Evolutionary conservation across 2,888 invertebrate genomes (phyloP).

Genomic region (Acronicta leporina): DNA sequence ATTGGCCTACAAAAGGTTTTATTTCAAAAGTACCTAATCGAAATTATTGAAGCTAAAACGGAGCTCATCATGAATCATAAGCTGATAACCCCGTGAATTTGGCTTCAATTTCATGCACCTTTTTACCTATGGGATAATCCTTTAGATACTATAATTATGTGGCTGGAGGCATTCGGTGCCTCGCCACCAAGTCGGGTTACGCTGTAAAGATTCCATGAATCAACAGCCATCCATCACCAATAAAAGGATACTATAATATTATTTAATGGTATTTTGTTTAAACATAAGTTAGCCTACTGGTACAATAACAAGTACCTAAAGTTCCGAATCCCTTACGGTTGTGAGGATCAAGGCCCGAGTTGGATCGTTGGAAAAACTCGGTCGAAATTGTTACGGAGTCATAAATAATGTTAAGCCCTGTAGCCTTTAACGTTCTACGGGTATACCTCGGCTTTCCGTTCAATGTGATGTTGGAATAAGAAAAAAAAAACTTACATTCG

Average conservation of each 20-base stretch:
- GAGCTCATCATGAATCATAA: too few species aligned
- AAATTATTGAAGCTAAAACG: too few species aligned
- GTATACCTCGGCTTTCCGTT: slow-evolving; percentile 16
- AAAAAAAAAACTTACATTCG: not conserved
- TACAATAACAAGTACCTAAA: not conserved
- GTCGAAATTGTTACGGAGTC: not conserved
- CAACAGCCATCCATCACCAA: too few species aligned
- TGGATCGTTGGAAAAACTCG: slow-evolving; percentile 13
- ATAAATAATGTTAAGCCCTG: slow-evolving; percentile 28
- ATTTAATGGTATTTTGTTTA: not conserved
- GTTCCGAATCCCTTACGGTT: slow-evolving; percentile 4
- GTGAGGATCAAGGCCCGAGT: not conserved
- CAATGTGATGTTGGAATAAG: not conserved
- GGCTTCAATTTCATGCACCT: too few species aligned
- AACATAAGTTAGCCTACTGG: not conserved
- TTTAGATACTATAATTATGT: too few species aligned
- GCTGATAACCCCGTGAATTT: too few species aligned
- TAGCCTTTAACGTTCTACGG: slow-evolving; percentile 12
- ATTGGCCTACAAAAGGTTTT: too few species aligned
- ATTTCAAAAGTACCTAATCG: too few species aligned
- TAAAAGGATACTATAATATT: not conserved
- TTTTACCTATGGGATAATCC: too few species aligned
- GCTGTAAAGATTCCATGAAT: too few species aligned
- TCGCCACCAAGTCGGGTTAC: too few species aligned
- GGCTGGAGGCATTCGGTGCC: too few species aligned